Conservation (phyloP, 1,140 invertebrate genomes). For the Drosophila sucinea region DNA sequence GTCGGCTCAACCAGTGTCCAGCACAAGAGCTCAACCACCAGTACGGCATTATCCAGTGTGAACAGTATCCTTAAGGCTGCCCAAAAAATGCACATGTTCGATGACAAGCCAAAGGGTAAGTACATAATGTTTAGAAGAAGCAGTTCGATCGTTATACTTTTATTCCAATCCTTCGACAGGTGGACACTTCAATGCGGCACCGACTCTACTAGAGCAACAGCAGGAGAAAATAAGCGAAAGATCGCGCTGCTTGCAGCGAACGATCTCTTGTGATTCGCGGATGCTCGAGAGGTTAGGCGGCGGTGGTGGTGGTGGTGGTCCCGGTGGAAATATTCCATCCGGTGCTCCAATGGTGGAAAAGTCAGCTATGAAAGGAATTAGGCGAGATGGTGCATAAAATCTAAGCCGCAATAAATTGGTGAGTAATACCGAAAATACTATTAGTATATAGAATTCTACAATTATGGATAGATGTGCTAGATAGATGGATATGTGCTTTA, state of each 20-base stretch:
- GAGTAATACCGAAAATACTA: neutral
- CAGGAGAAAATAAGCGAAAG: slow-evolving; percentile 90
- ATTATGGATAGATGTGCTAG: too few species aligned
- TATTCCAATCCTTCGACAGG: slow-evolving; percentile 33
- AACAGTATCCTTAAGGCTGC: slow-evolving; percentile 68
- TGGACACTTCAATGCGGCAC: slow-evolving; percentile 86
- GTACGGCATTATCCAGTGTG: slow-evolving; percentile 63
- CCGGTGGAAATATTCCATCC: slow-evolving; percentile 19
- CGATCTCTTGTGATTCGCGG: slow-evolving; percentile 82
- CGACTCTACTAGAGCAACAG: slow-evolving; percentile 89
- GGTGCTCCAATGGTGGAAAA: slow-evolving; percentile 39
- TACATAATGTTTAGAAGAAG: neutral
- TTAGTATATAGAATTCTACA: too few species aligned
- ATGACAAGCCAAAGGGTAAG: slow-evolving; percentile 70
- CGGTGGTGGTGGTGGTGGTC: slow-evolving; percentile 33
- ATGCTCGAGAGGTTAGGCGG: slow-evolving; percentile 62
- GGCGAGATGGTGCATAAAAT: slow-evolving; percentile 46
- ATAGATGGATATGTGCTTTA: too few species aligned
- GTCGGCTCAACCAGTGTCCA: slow-evolving; percentile 20
- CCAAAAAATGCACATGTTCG: slow-evolving; percentile 70
- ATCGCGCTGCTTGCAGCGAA: slow-evolving; percentile 85
- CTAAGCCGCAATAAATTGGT: neutral
- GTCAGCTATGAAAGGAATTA: slow-evolving; percentile 24
- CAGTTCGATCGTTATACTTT: neutral
- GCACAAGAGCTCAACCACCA: slow-evolving; percentile 43